Conservation (phyloP, 23 tunicate genomes). For the Oikopleura dioica region DNA sequence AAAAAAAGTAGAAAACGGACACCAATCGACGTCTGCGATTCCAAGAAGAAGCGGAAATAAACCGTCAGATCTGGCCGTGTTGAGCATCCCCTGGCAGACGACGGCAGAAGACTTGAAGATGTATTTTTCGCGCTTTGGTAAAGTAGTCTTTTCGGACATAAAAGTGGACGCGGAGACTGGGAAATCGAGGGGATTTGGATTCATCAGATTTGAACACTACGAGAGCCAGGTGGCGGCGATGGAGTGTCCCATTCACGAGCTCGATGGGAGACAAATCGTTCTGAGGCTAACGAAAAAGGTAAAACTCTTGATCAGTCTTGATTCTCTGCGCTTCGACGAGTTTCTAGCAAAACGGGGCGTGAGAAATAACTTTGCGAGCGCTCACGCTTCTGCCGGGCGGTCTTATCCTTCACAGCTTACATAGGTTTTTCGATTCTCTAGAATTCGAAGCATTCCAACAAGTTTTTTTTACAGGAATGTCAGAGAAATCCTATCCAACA, state of each 20-base stretch:
- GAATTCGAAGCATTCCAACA: too few relatives aligned
- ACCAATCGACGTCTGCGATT: neutral
- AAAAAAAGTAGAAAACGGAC: neutral
- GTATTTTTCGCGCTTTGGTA: neutral
- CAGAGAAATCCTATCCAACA: too few relatives aligned
- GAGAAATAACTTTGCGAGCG: too few relatives aligned
- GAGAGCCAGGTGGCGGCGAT: neutral
- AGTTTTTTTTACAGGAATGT: too few relatives aligned
- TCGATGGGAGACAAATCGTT: neutral
- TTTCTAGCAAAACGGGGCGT: too few relatives aligned
- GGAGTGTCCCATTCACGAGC: neutral
- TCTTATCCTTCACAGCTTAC: too few relatives aligned
- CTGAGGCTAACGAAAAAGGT: neutral
- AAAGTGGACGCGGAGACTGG: neutral
- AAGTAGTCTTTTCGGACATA: neutral
- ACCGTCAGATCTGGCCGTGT: neutral
- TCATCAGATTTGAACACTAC: neutral
- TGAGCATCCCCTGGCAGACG: neutral
- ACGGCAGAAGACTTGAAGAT: neutral
- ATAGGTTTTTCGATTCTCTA: too few relatives aligned
- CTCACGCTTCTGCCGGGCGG: too few relatives aligned
- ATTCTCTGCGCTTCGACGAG: too few relatives aligned
- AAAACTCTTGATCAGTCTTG: too few relatives aligned
- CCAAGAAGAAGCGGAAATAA: neutral
- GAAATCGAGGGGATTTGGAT: neutral